Evolutionary conservation across 2,888 invertebrate species (phyloP).

Genomic region (Sipha maydis): DNA sequence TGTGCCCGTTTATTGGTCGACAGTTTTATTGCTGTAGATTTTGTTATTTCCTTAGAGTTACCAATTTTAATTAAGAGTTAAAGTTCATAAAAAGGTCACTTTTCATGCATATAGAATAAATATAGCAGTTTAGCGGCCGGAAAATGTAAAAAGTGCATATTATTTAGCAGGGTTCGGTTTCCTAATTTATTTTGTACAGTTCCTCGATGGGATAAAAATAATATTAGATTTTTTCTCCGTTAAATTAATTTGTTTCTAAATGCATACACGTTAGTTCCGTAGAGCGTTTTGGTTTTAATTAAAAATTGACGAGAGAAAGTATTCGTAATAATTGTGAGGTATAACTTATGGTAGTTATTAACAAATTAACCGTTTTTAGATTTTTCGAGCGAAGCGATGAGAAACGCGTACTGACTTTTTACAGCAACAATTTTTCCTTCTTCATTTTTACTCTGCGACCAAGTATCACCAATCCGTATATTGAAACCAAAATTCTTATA

Average conservation of each 20-base stretch:
- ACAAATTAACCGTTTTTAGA: too few species aligned
- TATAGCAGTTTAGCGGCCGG: background rate
- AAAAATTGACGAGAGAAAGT: background rate
- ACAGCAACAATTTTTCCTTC: too few species aligned
- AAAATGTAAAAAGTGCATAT: background rate
- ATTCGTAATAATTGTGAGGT: too few species aligned
- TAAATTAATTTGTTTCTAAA: background rate
- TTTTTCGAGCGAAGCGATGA: too few species aligned
- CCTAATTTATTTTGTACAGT: background rate
- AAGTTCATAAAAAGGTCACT: background rate
- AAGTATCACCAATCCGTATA: too few species aligned
- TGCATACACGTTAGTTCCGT: background rate
- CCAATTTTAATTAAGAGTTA: slow-evolving; percentile 15
- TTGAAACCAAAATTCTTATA: too few species aligned
- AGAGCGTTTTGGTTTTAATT: background rate
- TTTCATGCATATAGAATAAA: background rate
- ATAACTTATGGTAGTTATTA: too few species aligned
- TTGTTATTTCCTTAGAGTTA: background rate
- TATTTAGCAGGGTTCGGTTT: background rate
- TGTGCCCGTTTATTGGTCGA: background rate
- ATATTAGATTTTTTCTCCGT: too few species aligned
- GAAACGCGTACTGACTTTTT: too few species aligned
- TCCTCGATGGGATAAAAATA: background rate
- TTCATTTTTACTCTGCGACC: too few species aligned
- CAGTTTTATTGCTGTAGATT: background rate